Conservation (phyloP, 1,140 invertebrate genomes). For the Amphibalanus amphitrite region DNA sequence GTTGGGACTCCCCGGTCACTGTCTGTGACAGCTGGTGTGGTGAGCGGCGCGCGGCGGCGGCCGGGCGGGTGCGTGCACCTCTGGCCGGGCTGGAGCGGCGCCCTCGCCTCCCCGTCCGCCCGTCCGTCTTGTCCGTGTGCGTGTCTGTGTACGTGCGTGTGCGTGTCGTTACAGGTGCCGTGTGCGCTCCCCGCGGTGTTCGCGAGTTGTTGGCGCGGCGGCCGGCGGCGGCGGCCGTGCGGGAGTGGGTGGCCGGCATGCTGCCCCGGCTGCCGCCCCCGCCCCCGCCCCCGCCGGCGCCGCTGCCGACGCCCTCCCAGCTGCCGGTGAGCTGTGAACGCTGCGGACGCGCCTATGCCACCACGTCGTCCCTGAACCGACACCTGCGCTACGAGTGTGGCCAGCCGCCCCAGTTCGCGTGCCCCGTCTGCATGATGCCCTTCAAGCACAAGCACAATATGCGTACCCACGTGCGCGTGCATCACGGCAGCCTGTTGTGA, state of each 20-base stretch:
- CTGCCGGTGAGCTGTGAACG: slow-evolving; percentile 26
- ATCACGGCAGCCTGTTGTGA: not conserved
- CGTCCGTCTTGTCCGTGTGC: not conserved
- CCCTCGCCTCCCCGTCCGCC: too few relatives aligned
- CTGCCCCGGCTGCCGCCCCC: not conserved
- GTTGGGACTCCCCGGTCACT: too few relatives aligned
- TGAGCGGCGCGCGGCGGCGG: too few relatives aligned
- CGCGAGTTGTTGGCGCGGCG: not conserved
- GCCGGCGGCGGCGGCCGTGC: too few relatives aligned
- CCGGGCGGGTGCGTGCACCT: too few relatives aligned
- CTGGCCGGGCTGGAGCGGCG: too few relatives aligned
- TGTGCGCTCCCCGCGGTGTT: not conserved
- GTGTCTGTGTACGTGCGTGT: too few relatives aligned
- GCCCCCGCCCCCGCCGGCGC: too few relatives aligned
- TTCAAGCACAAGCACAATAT: not conserved
- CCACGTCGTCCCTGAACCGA: slow-evolving; percentile 41
- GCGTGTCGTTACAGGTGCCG: not conserved
- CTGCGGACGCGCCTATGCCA: slow-evolving; percentile 41
- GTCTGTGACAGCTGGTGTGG: too few relatives aligned
- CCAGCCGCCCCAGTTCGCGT: not conserved
- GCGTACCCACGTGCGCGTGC: not conserved
- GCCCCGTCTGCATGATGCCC: not conserved
- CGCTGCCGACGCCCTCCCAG: too few relatives aligned
- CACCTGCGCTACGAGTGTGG: slow-evolving; percentile 69
- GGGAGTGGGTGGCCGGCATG: too few relatives aligned